Base-by-base conservation (phyloP, 1,140 invertebrate species). In the Trialeurodes vaporariorum region DNA sequence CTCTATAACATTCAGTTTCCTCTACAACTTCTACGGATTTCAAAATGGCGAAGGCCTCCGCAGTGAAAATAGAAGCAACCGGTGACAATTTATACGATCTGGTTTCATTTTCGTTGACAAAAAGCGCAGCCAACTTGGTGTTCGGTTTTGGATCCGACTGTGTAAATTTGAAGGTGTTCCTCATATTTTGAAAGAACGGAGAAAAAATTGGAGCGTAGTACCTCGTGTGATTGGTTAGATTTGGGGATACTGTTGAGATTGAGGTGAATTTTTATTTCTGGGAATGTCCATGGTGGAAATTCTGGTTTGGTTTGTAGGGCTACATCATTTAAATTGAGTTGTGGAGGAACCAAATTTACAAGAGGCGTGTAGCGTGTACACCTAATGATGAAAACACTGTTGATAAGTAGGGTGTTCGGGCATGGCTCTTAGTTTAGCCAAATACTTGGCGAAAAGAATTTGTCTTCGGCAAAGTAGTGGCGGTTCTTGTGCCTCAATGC, bases 101-200 rank as follows among this genome's bases (percentile, higher is more conserved):
- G 25, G 25, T 63, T 12, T 24, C 27, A 26, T 63, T 26, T 2
- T 63, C 61, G 25, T 25, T 25, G n/a, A 63, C 27, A n/a, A 26
- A 63, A 26, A 11, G 61, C 23, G 27, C 25, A 63, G 61, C 61
- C 61, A 63, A 2, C 27, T 63, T 26, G 24, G 27, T 63, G 25
- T 25, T 63, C 24, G 27, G 61, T 26, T 63, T 63, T 63, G n/a
- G 23, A 25, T 63, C 24, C 61, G 61, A 26, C 61, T 24, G 61
- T 63, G 27, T 63, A 63, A 24, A 63, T 63, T 25, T 63, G 61
- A n/a, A n/a, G n/a, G n/a, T n/a, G n/a, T n/a, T n/a, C n/a, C n/a
- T n/a, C n/a, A n/a, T n/a, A n/a, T n/a, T n/a, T n/a, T n/a, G n/a
- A n/a, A n/a, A n/a, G n/a, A n/a, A n/a, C n/a, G n/a, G n/a, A n/a